phyloP scores from a whole-genome alignment of 2,888 invertebrate species.

The Epinotia nisella region DNA sequence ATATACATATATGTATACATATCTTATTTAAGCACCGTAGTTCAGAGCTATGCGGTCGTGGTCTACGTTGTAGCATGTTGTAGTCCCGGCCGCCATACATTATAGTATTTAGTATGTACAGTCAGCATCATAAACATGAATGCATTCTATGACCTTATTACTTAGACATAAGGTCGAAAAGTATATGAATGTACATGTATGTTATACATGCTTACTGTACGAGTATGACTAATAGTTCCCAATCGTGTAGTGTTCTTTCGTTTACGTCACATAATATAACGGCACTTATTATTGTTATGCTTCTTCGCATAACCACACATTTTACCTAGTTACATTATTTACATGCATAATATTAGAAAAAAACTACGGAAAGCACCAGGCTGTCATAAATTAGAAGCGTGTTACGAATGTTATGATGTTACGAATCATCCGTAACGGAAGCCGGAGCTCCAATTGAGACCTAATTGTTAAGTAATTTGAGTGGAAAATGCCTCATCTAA shows the following conservation, averaged over 20 bases:
- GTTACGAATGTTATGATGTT: conserved; percentile 47
- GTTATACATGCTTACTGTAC: no score
- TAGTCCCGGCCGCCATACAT: no score
- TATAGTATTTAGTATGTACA: no score
- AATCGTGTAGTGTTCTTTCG: background rate
- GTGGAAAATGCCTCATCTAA: conserved; percentile 15
- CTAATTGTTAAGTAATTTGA: background rate
- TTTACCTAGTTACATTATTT: conserved; percentile 29
- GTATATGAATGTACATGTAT: no score
- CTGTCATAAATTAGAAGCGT: conserved; percentile 51
- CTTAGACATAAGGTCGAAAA: no score
- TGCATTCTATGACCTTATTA: no score
- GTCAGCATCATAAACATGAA: no score
- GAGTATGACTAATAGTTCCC: background rate
- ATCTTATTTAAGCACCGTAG: no score
- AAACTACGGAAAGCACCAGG: conserved; percentile 52
- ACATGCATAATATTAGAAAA: conserved; percentile 45
- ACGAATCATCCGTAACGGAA: conserved; percentile 51
- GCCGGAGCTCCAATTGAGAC: background rate
- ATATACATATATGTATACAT: no score
- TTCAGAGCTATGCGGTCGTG: no score
- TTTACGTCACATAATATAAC: conserved; percentile 4
- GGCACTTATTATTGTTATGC: conserved; percentile 25
- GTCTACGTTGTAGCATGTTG: no score
- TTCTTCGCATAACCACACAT: conserved; percentile 21